Base-by-base conservation (phyloP, 2,797 vertebrate species). In the Enteromius fasciolatus region DNA sequence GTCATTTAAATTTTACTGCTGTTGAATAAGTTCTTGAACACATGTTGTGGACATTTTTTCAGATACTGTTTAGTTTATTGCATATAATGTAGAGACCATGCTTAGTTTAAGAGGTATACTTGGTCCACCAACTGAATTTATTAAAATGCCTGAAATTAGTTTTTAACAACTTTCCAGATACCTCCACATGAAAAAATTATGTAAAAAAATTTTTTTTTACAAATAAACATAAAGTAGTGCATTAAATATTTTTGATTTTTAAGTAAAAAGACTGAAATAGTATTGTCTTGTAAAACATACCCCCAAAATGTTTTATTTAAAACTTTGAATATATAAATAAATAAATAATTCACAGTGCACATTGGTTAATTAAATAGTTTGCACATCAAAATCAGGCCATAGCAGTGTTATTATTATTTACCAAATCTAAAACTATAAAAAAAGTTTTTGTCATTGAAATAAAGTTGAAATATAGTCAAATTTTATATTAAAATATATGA, bases 31-130 rank as follows among this genome's bases (percentile, higher is more conserved):
- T 50, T 48, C 3, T 20, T 28, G 14, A 78, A 67, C 31, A 39
- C 31, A n/a, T 66, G 28, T 63, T 33, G 31, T 78, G 76, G 31
- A 25, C n/a, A 63, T 48, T 78, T 78, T 39, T 28, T 9, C 31
- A 33, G 61, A 64, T 64, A 8, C 15, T 3, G 15, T 64, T 63
- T 17, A 17, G 31, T 33, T 64, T 64, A 18, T 18, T 64, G 28
- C 15, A 33, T 64, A 64, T 33, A 59, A 12, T 59, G n/a, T 25
- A 7, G 31, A 18, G 28, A 33, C 8, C 25, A 17, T 63, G 59
- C 59, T 61, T 61, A 63, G 28, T 63, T 17, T 8, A 63, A 63
- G 25, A 63, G 14, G 59, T 17, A 33, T 31, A 31, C 25, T 31
- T 18, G 4, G 28, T 5, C 18, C 44, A 11, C 9, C 6, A 33